phyloP scores from a whole-genome alignment of 2,797 vertebrate species.

The Arrhamphus sclerolepis region DNA sequence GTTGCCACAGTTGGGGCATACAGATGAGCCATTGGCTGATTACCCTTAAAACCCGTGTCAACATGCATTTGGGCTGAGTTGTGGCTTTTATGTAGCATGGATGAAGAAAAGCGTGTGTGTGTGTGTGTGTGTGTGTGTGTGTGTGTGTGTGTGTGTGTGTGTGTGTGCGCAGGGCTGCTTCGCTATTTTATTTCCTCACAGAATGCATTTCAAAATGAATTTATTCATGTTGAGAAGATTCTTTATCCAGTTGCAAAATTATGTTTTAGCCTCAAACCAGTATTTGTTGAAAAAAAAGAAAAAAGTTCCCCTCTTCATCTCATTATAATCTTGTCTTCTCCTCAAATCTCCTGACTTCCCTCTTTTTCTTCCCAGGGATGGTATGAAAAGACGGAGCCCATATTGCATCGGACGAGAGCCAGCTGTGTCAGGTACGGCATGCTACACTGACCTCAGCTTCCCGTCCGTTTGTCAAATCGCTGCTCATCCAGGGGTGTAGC shows the following conservation, averaged over 20 bases:
- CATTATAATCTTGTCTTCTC: conserved; percentile 9
- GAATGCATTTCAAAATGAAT: conserved; percentile 33
- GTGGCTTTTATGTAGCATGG: conserved; percentile 12
- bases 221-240: conserved; percentile 30
- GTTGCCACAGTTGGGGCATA: conserved; percentile 60
- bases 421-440: conserved; percentile 62
- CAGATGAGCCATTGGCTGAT: conserved; percentile 60
- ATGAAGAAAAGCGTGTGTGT: conserved; percentile 5
- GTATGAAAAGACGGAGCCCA: conserved; percentile 46
- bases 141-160: conserved; percentile 3
- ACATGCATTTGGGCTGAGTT: conserved; percentile 32
- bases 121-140: conserved; percentile 4
- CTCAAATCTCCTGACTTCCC: conserved; percentile 25
- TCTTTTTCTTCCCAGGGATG: conserved; percentile 34
- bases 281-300: neutral
- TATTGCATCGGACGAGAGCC: conserved; percentile 53
- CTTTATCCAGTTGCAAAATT: conserved; percentile 9
- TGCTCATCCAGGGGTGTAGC: conserved; percentile 61
- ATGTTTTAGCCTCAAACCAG: neutral
- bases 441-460: conserved; percentile 54
- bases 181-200: conserved; percentile 31
- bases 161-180: conserved; percentile 2
- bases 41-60: conserved; percentile 48
- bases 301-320: neutral
- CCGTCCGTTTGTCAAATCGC: conserved; percentile 58